Conservation (phyloP, 2,888 invertebrate genomes). For the Coleophora deauratella region DNA sequence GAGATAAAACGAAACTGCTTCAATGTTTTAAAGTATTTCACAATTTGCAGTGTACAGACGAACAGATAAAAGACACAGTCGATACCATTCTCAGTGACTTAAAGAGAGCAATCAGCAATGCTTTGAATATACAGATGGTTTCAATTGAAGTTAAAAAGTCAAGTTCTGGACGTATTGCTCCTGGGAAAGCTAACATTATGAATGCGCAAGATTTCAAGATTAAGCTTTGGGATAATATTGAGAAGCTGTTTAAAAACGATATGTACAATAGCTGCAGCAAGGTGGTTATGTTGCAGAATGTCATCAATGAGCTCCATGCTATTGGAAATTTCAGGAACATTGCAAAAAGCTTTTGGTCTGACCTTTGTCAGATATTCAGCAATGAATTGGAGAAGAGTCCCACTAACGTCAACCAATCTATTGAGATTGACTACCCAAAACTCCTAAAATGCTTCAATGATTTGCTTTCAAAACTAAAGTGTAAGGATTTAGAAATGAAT, state of each 20-base stretch:
- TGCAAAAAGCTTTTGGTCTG: slow-evolving; percentile 75
- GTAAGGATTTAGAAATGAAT: slow-evolving; percentile 73
- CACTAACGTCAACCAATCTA: slow-evolving; percentile 80
- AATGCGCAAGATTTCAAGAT: slow-evolving; percentile 68
- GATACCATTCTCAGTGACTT: slow-evolving; percentile 67
- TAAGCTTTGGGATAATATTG: slow-evolving; percentile 91
- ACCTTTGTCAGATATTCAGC: slow-evolving; percentile 55
- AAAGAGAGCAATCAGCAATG: slow-evolving; percentile 61
- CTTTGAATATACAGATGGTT: slow-evolving; percentile 67
- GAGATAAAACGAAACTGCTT: slow-evolving; percentile 78
- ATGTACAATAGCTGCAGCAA: slow-evolving; percentile 82
- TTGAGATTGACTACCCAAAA: slow-evolving; percentile 92
- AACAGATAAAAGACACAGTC: slow-evolving; percentile 67
- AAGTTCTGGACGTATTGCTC: slow-evolving; percentile 51
- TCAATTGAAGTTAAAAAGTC: slow-evolving; percentile 58
- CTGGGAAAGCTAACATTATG: slow-evolving; percentile 70
- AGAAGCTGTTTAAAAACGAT: slow-evolving; percentile 86
- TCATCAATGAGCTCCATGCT: slow-evolving; percentile 62
- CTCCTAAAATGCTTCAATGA: slow-evolving; percentile 87
- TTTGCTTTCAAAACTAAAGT: slow-evolving; percentile 80
- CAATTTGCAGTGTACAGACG: slow-evolving; percentile 64
- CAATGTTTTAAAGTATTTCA: slow-evolving; percentile 75
- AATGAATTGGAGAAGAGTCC: slow-evolving; percentile 71
- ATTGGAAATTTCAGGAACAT: slow-evolving; percentile 66
- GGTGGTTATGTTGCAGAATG: slow-evolving; percentile 72